These are phyloP conservation scores for Montipora capitata DNA, from an alignment of 92 coral and sea anemone genomes.

Conservation along the genomic window DNA sequence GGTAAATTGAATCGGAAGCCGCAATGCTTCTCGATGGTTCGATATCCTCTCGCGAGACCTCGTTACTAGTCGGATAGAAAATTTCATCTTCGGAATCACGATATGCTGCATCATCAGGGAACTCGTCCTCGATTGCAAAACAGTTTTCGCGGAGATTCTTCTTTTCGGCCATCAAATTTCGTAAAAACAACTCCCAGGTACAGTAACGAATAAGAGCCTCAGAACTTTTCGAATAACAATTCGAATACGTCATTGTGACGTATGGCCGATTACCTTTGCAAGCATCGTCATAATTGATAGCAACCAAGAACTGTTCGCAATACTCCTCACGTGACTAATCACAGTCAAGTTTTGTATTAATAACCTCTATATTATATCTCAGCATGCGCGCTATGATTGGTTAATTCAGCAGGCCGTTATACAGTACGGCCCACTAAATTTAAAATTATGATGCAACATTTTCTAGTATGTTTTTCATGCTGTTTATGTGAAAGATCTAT, in stretches of 20 bases:
- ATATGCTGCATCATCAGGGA: conserved; percentile 1
- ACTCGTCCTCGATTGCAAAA: background rate
- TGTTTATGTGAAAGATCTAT: no score
- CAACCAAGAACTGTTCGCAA: background rate
- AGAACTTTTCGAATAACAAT: background rate
- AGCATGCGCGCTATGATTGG: no score
- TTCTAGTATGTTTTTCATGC: no score
- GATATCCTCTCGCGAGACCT: conserved; percentile 9
- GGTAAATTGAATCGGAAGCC: conserved; percentile 8
- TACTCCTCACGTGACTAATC: no score
- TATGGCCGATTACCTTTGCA: no score
- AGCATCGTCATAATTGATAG: background rate
- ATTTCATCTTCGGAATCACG: conserved; percentile 31
- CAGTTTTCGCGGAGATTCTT: background rate
- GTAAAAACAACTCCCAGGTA: background rate
- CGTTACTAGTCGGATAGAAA: conserved; percentile 24
- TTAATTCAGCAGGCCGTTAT: no score
- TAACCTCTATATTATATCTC: no score
- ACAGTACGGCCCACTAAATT: no score
- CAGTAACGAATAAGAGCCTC: background rate
- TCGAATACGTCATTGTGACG: conserved; percentile 24
- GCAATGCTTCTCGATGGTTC: background rate
- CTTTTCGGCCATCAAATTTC: background rate
- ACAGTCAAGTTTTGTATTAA: no score
- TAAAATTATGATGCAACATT: no score